Base-by-base conservation (phyloP, 30 jellyfish, hydroid and myxozoan genomes). In the Nemopilema nomurai region DNA sequence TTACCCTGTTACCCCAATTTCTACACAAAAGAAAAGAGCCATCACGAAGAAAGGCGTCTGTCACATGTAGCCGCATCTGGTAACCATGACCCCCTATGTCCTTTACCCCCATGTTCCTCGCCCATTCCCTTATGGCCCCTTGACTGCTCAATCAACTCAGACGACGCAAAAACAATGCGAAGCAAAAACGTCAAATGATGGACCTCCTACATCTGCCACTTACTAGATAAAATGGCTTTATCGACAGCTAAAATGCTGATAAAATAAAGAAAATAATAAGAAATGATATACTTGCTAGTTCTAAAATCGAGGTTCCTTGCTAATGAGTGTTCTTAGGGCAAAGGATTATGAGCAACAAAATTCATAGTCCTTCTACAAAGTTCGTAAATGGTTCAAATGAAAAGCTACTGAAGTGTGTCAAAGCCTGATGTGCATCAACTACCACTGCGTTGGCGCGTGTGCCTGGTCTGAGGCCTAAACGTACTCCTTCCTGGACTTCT, bases 401-500 rank as follows among this genome's bases (percentile, higher is more conserved):
- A 41, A 41, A 41, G 57, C 57, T 41, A 13, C 57, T 41, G 57
- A 41, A 41, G 6, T 41, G 9, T 41, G 57, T 41, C 13, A 6
- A 41, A 41, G 57, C 57, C 6, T 41, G 57, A 41, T 13, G 57
- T 41, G 57, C 57, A 41, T 41, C 57, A 41, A 41, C 57, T 41
- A 13, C 57, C 57, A 13, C 6, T 41, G 57, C 13, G 57, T 3
- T 41, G 57, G 57, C 57, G 57, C 57, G 13, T 41, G 13, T n/a
- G n/a, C n/a, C n/a, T n/a, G 13, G 9, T 41, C 57, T 13, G 6
- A 0, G 49, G 28, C 1, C 62, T 49, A 83, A 23, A 84, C 93
- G 63, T 84, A 84, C 62, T 84, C 93, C 75, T 84, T 84, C 26
- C 93, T 63, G 49, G 93, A 84, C 65, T 76, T 84, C 71, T 84